Conservation (phyloP, 1,140 invertebrate genomes). For the Microvelia longipes region DNA sequence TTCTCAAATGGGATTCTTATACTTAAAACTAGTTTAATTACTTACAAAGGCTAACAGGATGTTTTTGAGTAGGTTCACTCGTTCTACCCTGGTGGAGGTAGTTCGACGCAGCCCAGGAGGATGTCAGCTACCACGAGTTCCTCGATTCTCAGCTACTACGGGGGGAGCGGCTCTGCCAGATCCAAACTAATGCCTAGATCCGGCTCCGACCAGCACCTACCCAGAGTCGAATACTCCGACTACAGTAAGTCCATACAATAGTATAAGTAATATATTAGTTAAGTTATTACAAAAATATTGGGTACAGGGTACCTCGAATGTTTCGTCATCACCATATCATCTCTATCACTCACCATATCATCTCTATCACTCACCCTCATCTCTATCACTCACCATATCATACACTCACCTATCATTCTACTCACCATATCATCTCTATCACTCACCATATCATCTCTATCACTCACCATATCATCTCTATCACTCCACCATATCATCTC, state of each 20-base stretch:
- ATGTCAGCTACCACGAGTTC: constrained; percentile 34
- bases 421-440: not conserved
- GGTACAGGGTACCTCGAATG: not conserved
- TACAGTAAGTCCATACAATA: constrained; percentile 28
- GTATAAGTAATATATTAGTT: not conserved
- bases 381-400: no score
- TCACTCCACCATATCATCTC: not conserved
- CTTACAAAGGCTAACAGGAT: no score
- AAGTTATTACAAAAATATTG: no score
- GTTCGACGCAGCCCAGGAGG: constrained; percentile 35
- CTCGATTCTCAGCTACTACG: constrained; percentile 22
- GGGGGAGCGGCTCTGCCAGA: constrained; percentile 27
- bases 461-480: not conserved
- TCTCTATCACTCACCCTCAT: not conserved
- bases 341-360: not conserved
- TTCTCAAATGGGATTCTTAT: no score
- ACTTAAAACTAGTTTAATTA: no score
- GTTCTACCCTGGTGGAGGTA: constrained; percentile 50
- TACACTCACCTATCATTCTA: no score
- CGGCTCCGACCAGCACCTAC: constrained; percentile 70
- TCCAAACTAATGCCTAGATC: constrained; percentile 53
- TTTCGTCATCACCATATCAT: not conserved
- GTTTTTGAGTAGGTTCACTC: constrained; percentile 65
- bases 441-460: not conserved
- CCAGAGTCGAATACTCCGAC: constrained; percentile 55